phyloP scores from a whole-genome alignment of 2,888 invertebrate species.

The Prosapia bicincta region DNA sequence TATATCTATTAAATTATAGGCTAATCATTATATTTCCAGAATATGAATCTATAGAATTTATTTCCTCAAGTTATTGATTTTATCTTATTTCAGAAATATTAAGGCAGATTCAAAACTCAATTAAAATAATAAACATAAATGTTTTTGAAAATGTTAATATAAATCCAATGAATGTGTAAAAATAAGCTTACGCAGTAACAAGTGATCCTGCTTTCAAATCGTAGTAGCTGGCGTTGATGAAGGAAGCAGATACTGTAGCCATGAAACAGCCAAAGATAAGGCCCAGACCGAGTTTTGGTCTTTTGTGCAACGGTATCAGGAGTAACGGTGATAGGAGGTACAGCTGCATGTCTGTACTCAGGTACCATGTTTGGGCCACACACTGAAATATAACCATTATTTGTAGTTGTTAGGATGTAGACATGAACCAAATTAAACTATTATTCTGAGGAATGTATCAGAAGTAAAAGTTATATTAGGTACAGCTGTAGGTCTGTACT shows the following conservation, averaged over 20 bases:
- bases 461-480: constrained; percentile 2
- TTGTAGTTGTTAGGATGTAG: too few species aligned
- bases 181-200: constrained; percentile 11
- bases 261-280: background rate
- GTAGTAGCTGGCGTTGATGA: constrained; percentile 2
- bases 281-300: constrained; percentile 3
- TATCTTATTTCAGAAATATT: too few species aligned
- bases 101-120: too few species aligned
- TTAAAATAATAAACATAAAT: too few species aligned
- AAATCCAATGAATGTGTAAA: too few species aligned
- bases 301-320: constrained; percentile 5
- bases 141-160: too few species aligned
- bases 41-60: too few species aligned
- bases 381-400: background rate
- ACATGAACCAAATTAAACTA: too few species aligned
- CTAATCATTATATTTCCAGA: too few species aligned
- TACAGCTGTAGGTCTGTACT: constrained; percentile 12
- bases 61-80: too few species aligned
- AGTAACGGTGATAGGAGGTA: constrained; percentile 19
- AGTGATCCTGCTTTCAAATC: constrained; percentile 1
- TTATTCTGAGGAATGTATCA: background rate
- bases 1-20: too few species aligned
- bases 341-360: constrained; percentile 13
- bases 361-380: constrained; percentile 16
- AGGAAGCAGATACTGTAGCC: background rate